Percentiles rank a stretch among this genome's conserved stretches.
Conservation (phyloP, 2,888 invertebrate species). For the Chirona hameri region DNA sequence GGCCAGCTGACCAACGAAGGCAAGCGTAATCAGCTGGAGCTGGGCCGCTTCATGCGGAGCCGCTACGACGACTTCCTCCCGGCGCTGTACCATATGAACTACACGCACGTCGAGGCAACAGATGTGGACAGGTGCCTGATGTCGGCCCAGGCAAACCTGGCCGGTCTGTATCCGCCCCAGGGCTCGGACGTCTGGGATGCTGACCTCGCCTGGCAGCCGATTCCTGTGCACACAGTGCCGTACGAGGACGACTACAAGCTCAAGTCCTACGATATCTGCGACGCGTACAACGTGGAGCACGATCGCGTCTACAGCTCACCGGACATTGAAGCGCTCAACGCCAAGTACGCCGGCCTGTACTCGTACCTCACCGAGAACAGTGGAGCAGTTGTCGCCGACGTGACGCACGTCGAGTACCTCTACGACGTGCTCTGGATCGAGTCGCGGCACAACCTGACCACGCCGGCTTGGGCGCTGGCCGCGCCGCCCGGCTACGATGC, state of each 20-base stretch:
- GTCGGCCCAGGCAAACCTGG: constrained; percentile 77
- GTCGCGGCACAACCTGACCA: constrained; percentile 59
- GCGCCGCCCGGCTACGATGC: constrained; percentile 55
- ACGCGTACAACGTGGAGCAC: constrained; percentile 59
- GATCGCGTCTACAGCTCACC: constrained; percentile 53
- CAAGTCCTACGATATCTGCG: constrained; percentile 58
- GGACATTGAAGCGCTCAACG: constrained; percentile 57
- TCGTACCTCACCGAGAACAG: constrained; percentile 61
- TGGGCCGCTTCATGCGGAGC: constrained; percentile 70
- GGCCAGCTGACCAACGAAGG: constrained; percentile 83
- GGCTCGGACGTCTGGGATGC: constrained; percentile 43
- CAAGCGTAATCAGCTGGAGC: constrained; percentile 66
- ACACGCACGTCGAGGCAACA: constrained; percentile 67
- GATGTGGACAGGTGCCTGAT: constrained; percentile 85
- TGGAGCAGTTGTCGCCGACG: constrained; percentile 57
- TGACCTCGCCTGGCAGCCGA: constrained; percentile 69
- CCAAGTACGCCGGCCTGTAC: constrained; percentile 54
- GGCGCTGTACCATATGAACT: constrained; percentile 45
- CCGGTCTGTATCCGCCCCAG: constrained; percentile 57
- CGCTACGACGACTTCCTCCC: constrained; percentile 58
- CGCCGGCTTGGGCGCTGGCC: constrained; percentile 68
- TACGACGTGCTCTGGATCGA: constrained; percentile 55
- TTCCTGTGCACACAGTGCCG: constrained; percentile 53
- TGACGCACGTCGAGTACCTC: constrained; percentile 57
- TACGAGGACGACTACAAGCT: constrained; percentile 60